Evolutionary conservation across 2,888 invertebrate genomes (phyloP).

Genomic region (Orchesella flavescens): DNA sequence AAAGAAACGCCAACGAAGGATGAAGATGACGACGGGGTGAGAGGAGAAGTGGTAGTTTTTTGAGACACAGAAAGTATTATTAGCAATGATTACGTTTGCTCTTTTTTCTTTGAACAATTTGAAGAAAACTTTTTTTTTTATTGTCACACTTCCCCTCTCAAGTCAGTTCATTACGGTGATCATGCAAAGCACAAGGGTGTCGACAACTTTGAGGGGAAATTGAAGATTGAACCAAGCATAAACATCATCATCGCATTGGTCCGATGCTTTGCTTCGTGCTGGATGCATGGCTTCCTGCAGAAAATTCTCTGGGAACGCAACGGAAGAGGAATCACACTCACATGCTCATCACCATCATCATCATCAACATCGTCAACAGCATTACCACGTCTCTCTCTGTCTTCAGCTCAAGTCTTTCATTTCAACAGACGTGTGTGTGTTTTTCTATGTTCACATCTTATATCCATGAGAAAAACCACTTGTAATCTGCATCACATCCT

Average conservation of each 20-base stretch:
- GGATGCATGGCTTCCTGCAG: conserved; percentile 38
- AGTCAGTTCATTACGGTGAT: conserved; percentile 35
- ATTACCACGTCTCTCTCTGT: background rate
- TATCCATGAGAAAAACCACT: no score
- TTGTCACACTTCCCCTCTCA: conserved; percentile 49
- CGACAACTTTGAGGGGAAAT: conserved; percentile 53
- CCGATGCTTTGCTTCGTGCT: conserved; percentile 36
- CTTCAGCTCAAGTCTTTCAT: conserved; percentile 1
- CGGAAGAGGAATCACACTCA: conserved; percentile 67
- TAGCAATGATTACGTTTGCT: conserved; percentile 16
- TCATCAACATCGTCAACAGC: conserved; percentile 19
- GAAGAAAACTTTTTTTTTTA: conserved; percentile 27
- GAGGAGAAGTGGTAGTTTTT: background rate
- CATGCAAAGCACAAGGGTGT: conserved; percentile 51
- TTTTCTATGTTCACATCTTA: no score
- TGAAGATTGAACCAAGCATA: conserved; percentile 43
- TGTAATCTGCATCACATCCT: no score
- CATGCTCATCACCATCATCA: conserved; percentile 63
- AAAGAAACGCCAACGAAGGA: conserved; percentile 36
- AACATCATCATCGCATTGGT: conserved; percentile 26
- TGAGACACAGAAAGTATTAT: conserved; percentile 35
- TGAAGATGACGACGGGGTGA: conserved; percentile 14
- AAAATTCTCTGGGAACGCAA: conserved; percentile 46
- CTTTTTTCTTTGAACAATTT: conserved; percentile 14
- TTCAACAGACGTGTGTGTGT: no score